phyloP scores from a whole-genome alignment of 2,113 vertebrate genomes.

The Notechis scutatus region DNA sequence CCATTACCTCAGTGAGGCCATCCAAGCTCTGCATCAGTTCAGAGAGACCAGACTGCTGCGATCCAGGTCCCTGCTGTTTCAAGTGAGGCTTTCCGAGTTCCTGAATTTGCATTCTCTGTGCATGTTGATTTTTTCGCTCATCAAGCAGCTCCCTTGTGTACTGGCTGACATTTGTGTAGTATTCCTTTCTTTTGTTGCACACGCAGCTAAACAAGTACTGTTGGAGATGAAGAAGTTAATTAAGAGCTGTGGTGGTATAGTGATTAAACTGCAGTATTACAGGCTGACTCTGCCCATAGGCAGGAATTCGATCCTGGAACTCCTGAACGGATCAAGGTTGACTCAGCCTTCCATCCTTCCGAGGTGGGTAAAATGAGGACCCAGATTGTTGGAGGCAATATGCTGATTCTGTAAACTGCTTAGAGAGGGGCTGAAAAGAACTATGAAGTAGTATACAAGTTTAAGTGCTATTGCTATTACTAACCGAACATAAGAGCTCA shows the following conservation, averaged over 20 bases:
- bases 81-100: constrained; percentile 33
- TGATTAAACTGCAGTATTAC: too few relatives aligned
- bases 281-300: too few relatives aligned
- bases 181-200: constrained; percentile 54
- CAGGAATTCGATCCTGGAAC: too few relatives aligned
- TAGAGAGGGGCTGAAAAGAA: too few relatives aligned
- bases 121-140: constrained; percentile 65
- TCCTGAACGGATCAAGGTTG: too few relatives aligned
- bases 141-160: constrained; percentile 52
- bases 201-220: constrained; percentile 62
- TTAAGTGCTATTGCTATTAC: too few relatives aligned
- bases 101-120: constrained; percentile 53
- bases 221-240: constrained; percentile 18
- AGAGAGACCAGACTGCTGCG: constrained; percentile 30
- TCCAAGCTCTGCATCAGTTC: constrained; percentile 36
- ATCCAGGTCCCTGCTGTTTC: constrained; percentile 23
- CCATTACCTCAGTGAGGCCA: constrained; percentile 43
- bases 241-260: too few relatives aligned
- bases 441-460: too few relatives aligned
- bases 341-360: too few relatives aligned
- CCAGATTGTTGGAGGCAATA: too few relatives aligned
- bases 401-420: too few relatives aligned
- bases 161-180: constrained; percentile 54
- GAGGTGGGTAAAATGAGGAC: too few relatives aligned
- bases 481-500: not conserved